phyloP scores from a whole-genome alignment of 1,140 invertebrate genomes.

The Heterodera carotae region DNA sequence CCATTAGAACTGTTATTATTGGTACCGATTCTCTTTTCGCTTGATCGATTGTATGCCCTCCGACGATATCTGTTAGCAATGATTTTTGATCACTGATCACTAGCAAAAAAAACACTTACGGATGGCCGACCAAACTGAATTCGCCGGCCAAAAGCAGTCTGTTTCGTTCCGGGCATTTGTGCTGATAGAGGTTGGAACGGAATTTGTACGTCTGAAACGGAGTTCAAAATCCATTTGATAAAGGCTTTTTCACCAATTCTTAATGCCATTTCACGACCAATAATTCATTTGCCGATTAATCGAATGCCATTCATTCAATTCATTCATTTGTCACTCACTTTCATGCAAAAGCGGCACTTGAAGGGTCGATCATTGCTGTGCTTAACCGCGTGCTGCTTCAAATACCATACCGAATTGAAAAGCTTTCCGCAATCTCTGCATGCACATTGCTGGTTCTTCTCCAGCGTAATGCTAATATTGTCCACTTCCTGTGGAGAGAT shows the following conservation, averaged over 20 bases:
- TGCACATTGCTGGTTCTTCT: conserved; percentile 64
- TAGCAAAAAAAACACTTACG: conserved; percentile 1
- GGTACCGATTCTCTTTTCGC: conserved; percentile 14
- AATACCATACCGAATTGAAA: conserved; percentile 61
- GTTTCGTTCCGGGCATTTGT: conserved; percentile 42
- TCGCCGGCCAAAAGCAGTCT: conserved; percentile 22
- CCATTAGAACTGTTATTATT: neutral
- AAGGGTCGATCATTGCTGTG: conserved; percentile 64
- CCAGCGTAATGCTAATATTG: conserved; percentile 54
- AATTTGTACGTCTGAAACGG: conserved; percentile 64
- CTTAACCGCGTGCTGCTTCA: conserved; percentile 65
- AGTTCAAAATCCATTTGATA: neutral
- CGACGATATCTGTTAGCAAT: conserved; percentile 17
- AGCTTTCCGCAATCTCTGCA: conserved; percentile 65
- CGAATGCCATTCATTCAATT: too few species aligned
- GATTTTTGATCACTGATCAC: neutral
- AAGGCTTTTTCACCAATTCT: too few species aligned
- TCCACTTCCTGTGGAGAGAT: conserved; percentile 62
- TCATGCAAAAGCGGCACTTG: conserved; percentile 64
- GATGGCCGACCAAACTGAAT: conserved; percentile 29
- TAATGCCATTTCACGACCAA: too few species aligned
- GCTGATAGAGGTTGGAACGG: conserved; percentile 64
- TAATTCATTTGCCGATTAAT: too few species aligned
- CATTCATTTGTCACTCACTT: conserved; percentile 52
- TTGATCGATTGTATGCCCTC: conserved; percentile 17